Evolutionary conservation across 2,888 invertebrate genomes (phyloP).

Genomic region (Drosophila emarginata): DNA sequence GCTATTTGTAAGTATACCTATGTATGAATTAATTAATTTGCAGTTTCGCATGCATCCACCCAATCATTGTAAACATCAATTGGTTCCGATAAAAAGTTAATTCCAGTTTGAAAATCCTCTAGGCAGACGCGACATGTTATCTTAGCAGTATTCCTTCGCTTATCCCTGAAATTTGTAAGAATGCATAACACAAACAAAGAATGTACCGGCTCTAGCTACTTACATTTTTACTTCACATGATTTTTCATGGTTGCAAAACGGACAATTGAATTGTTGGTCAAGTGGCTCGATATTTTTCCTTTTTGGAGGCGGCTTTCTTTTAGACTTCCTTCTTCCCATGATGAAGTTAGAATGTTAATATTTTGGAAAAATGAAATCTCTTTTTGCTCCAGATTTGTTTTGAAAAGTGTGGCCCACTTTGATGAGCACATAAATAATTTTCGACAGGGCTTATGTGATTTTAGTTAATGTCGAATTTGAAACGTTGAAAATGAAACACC

Average conservation of each 20-base stretch:
- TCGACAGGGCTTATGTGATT: not conserved
- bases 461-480: not conserved
- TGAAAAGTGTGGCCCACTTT: not conserved
- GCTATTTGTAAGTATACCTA: not conserved
- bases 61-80: slow-evolving; percentile 99
- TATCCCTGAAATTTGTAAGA: slow-evolving; percentile 89
- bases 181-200: not conserved
- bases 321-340: slow-evolving; percentile 87
- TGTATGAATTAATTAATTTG: slow-evolving; percentile 85
- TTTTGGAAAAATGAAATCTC: not conserved
- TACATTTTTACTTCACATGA: slow-evolving; percentile 99
- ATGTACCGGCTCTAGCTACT: slow-evolving; percentile 79
- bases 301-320: slow-evolving; percentile 98
- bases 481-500: not conserved
- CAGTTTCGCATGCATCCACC: slow-evolving; percentile 99
- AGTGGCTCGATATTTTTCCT: slow-evolving; percentile 95
- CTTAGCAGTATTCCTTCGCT: slow-evolving; percentile 95
- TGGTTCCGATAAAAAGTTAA: slow-evolving; percentile 97
- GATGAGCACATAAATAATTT: not conserved
- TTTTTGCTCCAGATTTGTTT: not conserved
- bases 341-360: not conserved
- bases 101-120: slow-evolving; percentile 98
- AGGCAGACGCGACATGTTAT: slow-evolving; percentile 97
- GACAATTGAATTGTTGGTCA: slow-evolving; percentile 98
- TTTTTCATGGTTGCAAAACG: slow-evolving; percentile 99